phyloP scores from a whole-genome alignment of 2,888 invertebrate genomes.

The Arctia plantaginis region DNA sequence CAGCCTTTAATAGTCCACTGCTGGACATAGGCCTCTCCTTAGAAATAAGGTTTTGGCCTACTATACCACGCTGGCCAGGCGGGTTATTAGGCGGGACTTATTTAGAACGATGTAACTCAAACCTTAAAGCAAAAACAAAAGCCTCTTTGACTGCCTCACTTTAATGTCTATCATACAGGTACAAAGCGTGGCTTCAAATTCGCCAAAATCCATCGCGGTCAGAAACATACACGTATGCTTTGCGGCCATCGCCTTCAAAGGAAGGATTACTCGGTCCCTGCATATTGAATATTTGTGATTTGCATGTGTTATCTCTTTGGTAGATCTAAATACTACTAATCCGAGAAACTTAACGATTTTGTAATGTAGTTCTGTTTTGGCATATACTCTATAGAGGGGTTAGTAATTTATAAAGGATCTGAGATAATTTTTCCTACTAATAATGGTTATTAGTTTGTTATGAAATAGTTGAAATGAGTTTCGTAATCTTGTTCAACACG shows the following conservation, averaged over 20 bases:
- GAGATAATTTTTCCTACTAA: neutral
- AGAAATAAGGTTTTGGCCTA: too few species aligned
- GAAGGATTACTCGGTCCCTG: constrained; percentile 40
- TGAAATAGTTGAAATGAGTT: neutral
- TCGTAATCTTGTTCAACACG: neutral
- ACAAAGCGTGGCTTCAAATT: constrained; percentile 13
- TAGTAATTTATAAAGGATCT: neutral
- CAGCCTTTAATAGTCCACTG: too few species aligned
- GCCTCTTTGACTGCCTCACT: neutral
- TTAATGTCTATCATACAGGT: too few species aligned
- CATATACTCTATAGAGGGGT: neutral
- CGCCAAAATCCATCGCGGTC: constrained; percentile 13
- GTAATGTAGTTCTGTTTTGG: constrained; percentile 13
- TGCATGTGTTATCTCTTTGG: constrained; percentile 38
- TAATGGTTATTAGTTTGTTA: neutral
- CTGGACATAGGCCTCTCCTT: too few species aligned
- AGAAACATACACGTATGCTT: constrained; percentile 1
- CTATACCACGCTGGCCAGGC: too few species aligned
- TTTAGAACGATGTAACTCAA: too few species aligned
- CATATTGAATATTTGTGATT: constrained; percentile 48
- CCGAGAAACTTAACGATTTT: constrained; percentile 22
- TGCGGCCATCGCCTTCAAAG: constrained; percentile 30
- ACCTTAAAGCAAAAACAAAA: too few species aligned
- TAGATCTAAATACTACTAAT: constrained; percentile 25
- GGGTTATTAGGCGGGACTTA: too few species aligned